Evolutionary conservation across 2,888 invertebrate genomes (phyloP), one percentile per base, ranked within the genome.

Genomic region (Drosophila dives): DNA sequence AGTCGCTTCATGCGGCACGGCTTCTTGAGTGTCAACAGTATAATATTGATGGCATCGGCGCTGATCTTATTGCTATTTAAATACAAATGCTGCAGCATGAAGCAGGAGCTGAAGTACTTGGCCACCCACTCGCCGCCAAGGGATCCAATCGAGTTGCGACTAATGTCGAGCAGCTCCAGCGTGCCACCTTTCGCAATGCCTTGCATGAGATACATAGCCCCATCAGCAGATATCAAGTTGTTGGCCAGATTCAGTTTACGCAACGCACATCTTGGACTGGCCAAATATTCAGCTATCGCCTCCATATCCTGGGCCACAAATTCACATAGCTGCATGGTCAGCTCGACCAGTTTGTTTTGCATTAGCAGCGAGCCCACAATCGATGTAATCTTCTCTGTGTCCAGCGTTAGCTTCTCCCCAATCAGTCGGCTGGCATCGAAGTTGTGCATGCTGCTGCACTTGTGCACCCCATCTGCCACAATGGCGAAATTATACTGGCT

Each of bases 381-480:
- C 0, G 76, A 81, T 3, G 81, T 65, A 2, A 92, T 80, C 73
- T 93, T 92, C 33, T 75, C 71, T 0, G 87, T 86, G 26, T 93
- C 93, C 59, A 92, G 69, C 3, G 64, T 73, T 3, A 89, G 64
- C 1, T 59, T 60, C 0, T 34, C 17, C 1, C 85, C 82, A 32
- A 91, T 15, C 2, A 93, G 36, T 2, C 92, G 87, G 38, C 84
- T 91, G 48, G 89, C 81, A 60, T 88, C 75, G 3, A 93, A 63
- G 4, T 63, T 64, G 1, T 66, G 62, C 36, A 93, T 42, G 4
- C 79, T 75, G 3, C 40, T 40, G 3, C 92, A 93, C 36, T 92
- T 91, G 42, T 91, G 50, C 3, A 93, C 80, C 0, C 91, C 93
- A 77, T 93, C 93, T 0, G 92, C 93, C 6, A 93, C 40, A 3